Base-by-base conservation (phyloP, 2,797 vertebrate genomes). In the Steatocranus sp. region DNA sequence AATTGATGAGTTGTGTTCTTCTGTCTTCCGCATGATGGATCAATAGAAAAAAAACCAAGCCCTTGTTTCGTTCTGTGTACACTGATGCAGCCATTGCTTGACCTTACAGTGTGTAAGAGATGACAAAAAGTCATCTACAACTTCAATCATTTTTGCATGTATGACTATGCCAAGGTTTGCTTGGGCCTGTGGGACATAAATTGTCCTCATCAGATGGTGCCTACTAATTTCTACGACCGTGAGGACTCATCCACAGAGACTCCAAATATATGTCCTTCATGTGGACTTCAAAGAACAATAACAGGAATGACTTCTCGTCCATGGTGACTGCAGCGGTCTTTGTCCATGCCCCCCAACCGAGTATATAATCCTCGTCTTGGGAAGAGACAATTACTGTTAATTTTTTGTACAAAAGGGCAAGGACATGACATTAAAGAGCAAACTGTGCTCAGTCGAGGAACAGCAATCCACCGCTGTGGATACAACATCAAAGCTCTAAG, bases 231-330 rank as follows among this genome's bases (percentile, higher is more conserved):
- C 23, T 2, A 43, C 2, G 0, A 70, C 38, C 4, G 2, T 2
- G 63, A 68, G 14, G 63, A 18, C 23, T 43, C 38, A 11, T 68
- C 23, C 9, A 0, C 63, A 43, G 23, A 68, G 63, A 43, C 63
- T 15, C 63, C 9, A 43, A 43, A 27, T 27, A 43, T 17, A 27
- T 17, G 6, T 43, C 38, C 23, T 46, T 46, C 63, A 18, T 25
- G 12, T 27, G 66, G 23, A 18, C 66, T 70, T 70, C 66, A 70
- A 70, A 46, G 38, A 46, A 70, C 41, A 46, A 70, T 46, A 70
- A 30, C 66, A 46, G 66, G 3, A 46, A 70, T 70, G 23, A 46
- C 41, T 18, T 46, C 66, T 30, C 2, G 6, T 70, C 66, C 15
- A 27, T 18, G 23, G 41, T 0, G 66, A 46, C 41, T 27, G 15